These are phyloP conservation scores for Potamarius usumacintae DNA, from an alignment of 2,113 vertebrate species.

Conservation along the genomic window DNA sequence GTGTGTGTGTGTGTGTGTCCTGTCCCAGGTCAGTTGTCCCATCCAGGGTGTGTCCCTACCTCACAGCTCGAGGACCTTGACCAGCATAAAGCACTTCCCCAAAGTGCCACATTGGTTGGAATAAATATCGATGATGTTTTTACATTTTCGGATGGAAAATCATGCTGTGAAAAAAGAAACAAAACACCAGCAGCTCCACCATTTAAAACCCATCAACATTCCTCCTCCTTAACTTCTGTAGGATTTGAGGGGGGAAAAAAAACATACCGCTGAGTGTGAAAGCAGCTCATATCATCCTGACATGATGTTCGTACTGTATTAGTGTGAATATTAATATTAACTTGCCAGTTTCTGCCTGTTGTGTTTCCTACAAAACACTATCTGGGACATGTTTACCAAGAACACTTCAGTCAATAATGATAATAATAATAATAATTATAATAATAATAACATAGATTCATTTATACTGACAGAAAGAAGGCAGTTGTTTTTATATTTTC, in stretches of 20 bases:
- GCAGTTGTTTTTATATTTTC: neutral
- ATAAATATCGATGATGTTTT: no score
- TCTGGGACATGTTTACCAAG: neutral
- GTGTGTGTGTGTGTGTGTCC: neutral
- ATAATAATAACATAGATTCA: neutral
- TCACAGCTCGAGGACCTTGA: no score
- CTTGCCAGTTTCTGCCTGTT: conserved; percentile 22
- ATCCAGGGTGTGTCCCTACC: neutral
- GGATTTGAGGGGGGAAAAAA: neutral
- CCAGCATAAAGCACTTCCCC: neutral
- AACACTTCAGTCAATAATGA: neutral
- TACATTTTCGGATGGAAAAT: no score
- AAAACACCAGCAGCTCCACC: neutral
- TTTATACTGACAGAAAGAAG: neutral
- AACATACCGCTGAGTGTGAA: neutral
- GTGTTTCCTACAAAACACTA: neutral
- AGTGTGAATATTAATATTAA: neutral
- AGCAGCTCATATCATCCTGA: neutral
- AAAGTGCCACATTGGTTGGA: neutral
- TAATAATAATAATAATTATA: neutral
- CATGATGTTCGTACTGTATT: conserved; percentile 21
- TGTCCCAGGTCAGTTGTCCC: no score
- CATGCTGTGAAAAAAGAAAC: neutral
- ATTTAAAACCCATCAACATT: neutral
- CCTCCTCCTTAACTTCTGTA: neutral